Percentiles rank a stretch among this genome's conserved stretches.
Evolutionary conservation across 2,113 vertebrate genomes (phyloP).

Genomic region (Hiodon tergisus): DNA sequence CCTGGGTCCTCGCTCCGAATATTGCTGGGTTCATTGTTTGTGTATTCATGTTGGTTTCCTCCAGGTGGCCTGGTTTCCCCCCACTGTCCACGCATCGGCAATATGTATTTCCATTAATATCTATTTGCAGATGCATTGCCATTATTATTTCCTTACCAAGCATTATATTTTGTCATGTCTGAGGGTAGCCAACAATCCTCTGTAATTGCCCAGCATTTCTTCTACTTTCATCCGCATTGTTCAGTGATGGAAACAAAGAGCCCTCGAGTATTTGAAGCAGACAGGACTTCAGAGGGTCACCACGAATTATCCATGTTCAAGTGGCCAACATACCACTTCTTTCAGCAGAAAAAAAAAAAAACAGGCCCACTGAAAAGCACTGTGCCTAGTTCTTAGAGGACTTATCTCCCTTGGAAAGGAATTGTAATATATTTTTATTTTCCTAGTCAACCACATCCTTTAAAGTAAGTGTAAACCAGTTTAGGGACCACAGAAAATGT

Average conservation of each 20-base stretch:
- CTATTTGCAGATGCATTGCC: background rate
- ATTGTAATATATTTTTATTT: background rate
- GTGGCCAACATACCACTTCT: background rate
- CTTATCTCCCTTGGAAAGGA: background rate
- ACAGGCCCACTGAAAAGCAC: background rate
- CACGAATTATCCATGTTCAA: background rate
- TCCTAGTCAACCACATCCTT: background rate
- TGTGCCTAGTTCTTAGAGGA: background rate
- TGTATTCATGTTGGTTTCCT: too few relatives aligned
- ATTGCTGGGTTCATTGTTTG: too few relatives aligned
- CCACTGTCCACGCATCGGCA: too few relatives aligned
- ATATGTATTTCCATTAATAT: too few relatives aligned
- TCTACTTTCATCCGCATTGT: background rate
- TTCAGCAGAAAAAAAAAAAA: background rate
- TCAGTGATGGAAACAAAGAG: background rate
- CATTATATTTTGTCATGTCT: background rate
- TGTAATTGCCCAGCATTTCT: background rate
- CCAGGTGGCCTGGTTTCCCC: too few relatives aligned
- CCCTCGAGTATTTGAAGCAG: background rate
- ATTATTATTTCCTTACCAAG: background rate
- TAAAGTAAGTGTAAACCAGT: background rate
- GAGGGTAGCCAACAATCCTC: background rate
- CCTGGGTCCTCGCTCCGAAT: too few relatives aligned
- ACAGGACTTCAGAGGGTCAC: background rate
- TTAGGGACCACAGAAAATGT: background rate